phyloP scores from a whole-genome alignment of 35 echinoderm and acorn worm species.

The Acanthaster planci region DNA sequence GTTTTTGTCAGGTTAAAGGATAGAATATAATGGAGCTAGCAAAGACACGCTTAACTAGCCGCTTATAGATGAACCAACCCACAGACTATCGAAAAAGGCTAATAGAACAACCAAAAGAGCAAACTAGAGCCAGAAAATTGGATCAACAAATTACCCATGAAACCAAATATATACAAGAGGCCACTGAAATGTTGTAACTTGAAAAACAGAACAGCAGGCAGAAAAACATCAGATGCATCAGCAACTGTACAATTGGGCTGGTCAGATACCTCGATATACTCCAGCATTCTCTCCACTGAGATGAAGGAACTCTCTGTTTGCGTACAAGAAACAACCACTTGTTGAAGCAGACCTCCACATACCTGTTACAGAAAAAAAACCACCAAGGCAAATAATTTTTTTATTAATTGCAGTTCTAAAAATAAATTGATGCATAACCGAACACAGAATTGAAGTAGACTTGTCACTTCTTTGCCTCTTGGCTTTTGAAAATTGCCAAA shows the following conservation, averaged over 20 bases:
- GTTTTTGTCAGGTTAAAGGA: no score
- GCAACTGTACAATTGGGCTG: not conserved
- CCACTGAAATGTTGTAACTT: not conserved
- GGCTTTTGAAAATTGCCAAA: not conserved
- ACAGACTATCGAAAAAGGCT: no score
- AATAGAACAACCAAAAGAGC: no score
- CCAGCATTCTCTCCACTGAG: slow-evolving; percentile 78
- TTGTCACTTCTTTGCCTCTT: not conserved
- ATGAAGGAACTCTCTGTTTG: slow-evolving; percentile 78
- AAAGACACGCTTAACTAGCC: no score
- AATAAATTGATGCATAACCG: no score
- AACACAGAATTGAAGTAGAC: not conserved
- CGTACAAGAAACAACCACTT: slow-evolving; percentile 46
- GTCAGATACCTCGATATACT: slow-evolving; percentile 61
- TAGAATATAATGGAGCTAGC: no score
- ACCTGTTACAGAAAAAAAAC: slow-evolving; percentile 30
- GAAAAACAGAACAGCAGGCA: no score
- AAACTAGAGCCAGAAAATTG: no score
- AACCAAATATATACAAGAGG: not conserved
- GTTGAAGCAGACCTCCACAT: slow-evolving; percentile 59
- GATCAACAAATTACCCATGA: not conserved
- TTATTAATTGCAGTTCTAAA: no score
- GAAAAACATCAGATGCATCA: no score
- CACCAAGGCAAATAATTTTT: no score
- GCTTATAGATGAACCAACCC: no score